These are phyloP conservation scores for Carapus acus DNA, from an alignment of 2,797 vertebrate genomes.

Conservation along the genomic window DNA sequence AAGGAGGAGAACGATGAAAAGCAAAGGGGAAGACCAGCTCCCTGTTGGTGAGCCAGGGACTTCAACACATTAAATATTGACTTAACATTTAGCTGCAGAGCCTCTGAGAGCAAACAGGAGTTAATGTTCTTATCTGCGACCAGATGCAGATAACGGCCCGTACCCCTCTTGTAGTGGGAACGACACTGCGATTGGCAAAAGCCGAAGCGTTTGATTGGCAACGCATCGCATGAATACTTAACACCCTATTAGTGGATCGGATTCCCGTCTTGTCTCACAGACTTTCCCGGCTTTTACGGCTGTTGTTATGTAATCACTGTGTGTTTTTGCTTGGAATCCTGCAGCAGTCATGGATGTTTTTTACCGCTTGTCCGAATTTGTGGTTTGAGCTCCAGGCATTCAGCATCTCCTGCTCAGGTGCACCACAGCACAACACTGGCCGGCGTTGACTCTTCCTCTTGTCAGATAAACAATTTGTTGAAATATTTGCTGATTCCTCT, in stretches of 20 bases:
- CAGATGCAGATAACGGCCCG: constrained; percentile 6
- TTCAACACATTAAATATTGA: neutral
- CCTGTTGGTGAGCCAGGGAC: neutral
- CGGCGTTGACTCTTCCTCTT: neutral
- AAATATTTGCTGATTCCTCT: too few species aligned
- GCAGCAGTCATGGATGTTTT: too few species aligned
- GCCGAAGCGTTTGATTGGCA: constrained; percentile 45
- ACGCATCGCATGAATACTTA: constrained; percentile 59
- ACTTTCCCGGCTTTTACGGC: constrained; percentile 50
- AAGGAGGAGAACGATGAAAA: too few species aligned
- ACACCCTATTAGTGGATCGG: constrained; percentile 45
- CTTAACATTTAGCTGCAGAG: neutral
- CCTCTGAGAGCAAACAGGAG: neutral
- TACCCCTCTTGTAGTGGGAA: constrained; percentile 19
- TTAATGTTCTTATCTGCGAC: constrained; percentile 4
- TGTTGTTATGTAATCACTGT: constrained; percentile 51
- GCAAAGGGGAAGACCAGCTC: too few species aligned
- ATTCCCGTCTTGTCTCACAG: constrained; percentile 46
- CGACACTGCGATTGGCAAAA: constrained; percentile 34
- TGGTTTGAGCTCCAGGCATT: constrained; percentile 23
- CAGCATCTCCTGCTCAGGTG: neutral
- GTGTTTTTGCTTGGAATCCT: constrained; percentile 40
- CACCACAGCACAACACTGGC: neutral
- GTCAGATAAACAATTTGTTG: too few species aligned
- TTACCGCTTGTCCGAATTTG: too few species aligned